These are phyloP conservation scores for Rattus norvegicus DNA, from an alignment of 2,113 vertebrate genomes.

Conservation along the genomic window DNA sequence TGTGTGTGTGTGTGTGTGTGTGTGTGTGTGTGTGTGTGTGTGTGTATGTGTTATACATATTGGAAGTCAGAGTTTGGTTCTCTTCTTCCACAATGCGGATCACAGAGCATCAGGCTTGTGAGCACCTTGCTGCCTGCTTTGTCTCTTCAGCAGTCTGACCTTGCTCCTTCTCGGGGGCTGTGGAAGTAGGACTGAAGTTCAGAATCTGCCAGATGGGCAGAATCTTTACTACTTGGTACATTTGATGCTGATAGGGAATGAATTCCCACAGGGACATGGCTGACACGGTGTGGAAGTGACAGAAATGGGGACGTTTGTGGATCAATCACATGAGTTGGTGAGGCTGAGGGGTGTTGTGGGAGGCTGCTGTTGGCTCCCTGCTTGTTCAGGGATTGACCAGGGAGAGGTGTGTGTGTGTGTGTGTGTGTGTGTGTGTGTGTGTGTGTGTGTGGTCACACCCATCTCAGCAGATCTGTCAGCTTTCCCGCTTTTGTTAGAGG, in stretches of 20 bases:
- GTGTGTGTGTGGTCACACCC: constrained; percentile 83
- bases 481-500: constrained; percentile 91
- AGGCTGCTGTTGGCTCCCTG: background rate
- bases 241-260: background rate
- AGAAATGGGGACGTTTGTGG: background rate
- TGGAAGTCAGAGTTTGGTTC: background rate
- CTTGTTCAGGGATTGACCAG: constrained; percentile 69
- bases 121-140: background rate
- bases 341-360: background rate
- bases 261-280: background rate
- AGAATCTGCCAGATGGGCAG: background rate
- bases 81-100: background rate
- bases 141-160: background rate
- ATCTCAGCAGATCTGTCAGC: constrained; percentile 88
- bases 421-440: background rate
- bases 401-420: constrained; percentile 79
- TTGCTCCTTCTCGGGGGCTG: background rate
- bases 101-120: background rate
- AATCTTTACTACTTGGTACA: background rate
- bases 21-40: background rate
- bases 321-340: background rate
- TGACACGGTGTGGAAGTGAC: background rate
- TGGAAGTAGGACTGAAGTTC: background rate
- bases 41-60: background rate
- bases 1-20: background rate